Evolutionary conservation across 2,888 invertebrate species (phyloP).

Genomic region (Eutolmus rufibarbis): DNA sequence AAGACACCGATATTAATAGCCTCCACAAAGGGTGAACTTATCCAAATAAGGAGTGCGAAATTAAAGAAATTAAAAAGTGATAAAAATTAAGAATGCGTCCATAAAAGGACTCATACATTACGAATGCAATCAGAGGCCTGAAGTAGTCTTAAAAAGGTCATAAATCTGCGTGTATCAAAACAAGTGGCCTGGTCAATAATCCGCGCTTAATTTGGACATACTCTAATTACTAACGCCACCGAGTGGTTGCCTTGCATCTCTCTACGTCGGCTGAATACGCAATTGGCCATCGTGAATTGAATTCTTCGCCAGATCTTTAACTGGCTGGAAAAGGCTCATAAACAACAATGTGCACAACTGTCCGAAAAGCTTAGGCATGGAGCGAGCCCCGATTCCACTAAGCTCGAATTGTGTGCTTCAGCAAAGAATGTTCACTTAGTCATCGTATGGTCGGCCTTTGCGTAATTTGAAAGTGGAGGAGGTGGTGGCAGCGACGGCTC

Average conservation of each 20-base stretch:
- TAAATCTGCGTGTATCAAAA: not conserved
- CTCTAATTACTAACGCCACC: not conserved
- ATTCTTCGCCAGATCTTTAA: not conserved
- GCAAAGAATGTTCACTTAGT: not conserved
- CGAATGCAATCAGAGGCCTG: not conserved
- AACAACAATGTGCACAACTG: not conserved
- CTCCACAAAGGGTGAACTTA: not conserved
- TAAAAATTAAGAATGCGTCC: not conserved
- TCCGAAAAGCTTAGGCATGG: not conserved
- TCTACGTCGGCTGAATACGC: not conserved
- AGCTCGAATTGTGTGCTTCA: not conserved
- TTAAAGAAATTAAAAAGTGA: not conserved
- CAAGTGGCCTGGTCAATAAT: not conserved
- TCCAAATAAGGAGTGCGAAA: not conserved
- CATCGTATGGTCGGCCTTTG: not conserved
- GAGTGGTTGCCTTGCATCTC: not conserved
- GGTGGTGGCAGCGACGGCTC: not conserved
- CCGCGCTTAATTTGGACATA: not conserved
- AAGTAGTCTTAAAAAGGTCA: not conserved
- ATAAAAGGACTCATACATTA: not conserved
- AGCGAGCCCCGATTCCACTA: not conserved
- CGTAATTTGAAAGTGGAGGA: not conserved
- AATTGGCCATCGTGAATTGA: not conserved
- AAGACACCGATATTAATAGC: not conserved
- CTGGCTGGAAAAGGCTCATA: not conserved